phyloP scores from a whole-genome alignment of 2,113 vertebrate genomes.

The Stegostoma tigrinum region DNA sequence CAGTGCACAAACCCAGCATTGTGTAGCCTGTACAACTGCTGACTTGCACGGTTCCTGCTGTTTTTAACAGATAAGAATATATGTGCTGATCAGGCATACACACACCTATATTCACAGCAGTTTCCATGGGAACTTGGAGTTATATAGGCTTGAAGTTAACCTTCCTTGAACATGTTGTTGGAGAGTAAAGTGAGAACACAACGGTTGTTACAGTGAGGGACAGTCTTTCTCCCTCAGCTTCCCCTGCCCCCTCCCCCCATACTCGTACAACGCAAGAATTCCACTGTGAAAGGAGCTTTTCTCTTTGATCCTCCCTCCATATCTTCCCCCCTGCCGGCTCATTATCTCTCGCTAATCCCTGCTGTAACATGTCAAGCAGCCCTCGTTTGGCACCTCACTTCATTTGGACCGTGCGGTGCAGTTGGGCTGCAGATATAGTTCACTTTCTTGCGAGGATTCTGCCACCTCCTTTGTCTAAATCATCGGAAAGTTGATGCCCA shows the following conservation, averaged over 20 bases:
- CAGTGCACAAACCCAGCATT: conserved; percentile 17
- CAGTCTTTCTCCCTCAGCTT: not conserved
- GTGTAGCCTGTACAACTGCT: not conserved
- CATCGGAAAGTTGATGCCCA: not conserved
- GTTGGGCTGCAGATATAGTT: not conserved
- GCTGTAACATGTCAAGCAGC: not conserved
- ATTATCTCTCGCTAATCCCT: not conserved
- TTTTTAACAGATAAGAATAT: not conserved
- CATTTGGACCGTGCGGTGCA: not conserved
- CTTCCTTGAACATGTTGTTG: not conserved
- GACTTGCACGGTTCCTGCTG: not conserved
- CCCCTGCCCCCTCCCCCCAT: no score
- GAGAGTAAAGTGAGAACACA: not conserved
- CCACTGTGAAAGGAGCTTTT: not conserved
- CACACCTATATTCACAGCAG: not conserved
- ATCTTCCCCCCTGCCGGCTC: not conserved
- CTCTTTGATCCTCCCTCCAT: not conserved
- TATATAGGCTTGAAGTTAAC: conserved; percentile 15
- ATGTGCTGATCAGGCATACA: not conserved
- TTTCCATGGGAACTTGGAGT: not conserved
- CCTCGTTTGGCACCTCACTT: not conserved
- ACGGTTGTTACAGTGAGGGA: no score
- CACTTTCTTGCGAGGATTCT: not conserved
- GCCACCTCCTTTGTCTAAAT: not conserved
- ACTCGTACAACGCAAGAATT: not conserved